Evolutionary conservation across 53 echinoderm and acorn worm species (phyloP), one percentile per base, ranked within the genome.

Genomic region (Echinarachnius parma): DNA sequence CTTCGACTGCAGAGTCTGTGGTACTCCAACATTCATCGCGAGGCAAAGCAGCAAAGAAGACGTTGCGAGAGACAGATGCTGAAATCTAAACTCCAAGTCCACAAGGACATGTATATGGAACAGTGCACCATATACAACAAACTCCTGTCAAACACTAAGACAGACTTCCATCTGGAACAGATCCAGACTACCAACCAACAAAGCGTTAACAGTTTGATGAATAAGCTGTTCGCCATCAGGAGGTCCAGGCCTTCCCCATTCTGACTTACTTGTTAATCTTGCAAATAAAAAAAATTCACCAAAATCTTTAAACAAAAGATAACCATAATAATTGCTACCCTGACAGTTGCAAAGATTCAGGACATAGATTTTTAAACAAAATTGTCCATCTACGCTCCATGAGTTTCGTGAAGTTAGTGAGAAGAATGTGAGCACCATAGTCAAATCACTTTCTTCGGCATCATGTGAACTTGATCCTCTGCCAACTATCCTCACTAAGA

Each of bases 401-500:
- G 25, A 2, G 2, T 66, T 47, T 26, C 66, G 46, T 0, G 66
- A 66, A 47, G 66, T 66, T 16, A 25, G 13, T 60, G 32, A 60
- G 60, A 1, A 60, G 29, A 32, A 60, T 0, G 60, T 60, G 5
- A 5, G 4, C 4, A 3, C 46, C 28, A 66, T 66, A 10, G 11
- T 48, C 2, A 66, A 28, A 28, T 66, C 66, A 48, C 31, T 47
- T 13, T 66, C 66, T 2, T 46, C 66, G 24, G 25, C 66, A 47
- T 25, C 48, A 2, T 66, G 66, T 27, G 29, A 66, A 21, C 66
- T 66, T 66, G 66, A 66, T 66, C 48, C 66, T 9, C 5, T 66
- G 16, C 66, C 66, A 46, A 66, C 66, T 3, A 4, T 19, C 8
- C 26, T 46, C 13, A 66, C 66, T 14, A 66, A 48, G 45, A 66